phyloP scores from a whole-genome alignment of 2,888 invertebrate species.

The Sussaba pulchella region DNA sequence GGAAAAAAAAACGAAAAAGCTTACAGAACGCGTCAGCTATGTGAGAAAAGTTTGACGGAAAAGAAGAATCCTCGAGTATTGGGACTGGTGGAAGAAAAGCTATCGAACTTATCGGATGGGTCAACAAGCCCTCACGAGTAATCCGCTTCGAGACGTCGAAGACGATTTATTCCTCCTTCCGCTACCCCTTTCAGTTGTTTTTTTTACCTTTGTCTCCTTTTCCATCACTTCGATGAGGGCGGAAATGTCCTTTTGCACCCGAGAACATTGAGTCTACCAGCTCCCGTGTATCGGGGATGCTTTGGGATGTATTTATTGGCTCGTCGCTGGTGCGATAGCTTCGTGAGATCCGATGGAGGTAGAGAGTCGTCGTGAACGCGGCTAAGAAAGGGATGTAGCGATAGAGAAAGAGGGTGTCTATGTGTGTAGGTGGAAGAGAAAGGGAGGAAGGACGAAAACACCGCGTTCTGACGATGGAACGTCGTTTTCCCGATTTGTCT shows the following conservation, averaged over 20 bases:
- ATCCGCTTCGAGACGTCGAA: slow-evolving; percentile 67
- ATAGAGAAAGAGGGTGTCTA: neutral
- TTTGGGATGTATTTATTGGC: slow-evolving; percentile 64
- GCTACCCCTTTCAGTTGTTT: neutral
- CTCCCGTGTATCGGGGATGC: slow-evolving; percentile 41
- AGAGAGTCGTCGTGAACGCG: neutral
- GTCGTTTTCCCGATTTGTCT: slow-evolving; percentile 66
- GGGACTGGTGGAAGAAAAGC: slow-evolving; percentile 62
- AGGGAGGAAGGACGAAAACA: slow-evolving; percentile 19
- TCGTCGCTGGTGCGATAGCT: slow-evolving; percentile 49
- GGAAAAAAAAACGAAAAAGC: slow-evolving; percentile 15
- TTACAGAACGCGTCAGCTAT: neutral
- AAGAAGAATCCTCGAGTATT: slow-evolving; percentile 34
- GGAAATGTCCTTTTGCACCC: slow-evolving; percentile 55
- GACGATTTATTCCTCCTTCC: slow-evolving; percentile 67
- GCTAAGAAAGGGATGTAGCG: slow-evolving; percentile 15
- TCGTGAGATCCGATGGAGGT: slow-evolving; percentile 48
- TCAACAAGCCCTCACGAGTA: slow-evolving; percentile 64
- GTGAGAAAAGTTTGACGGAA: slow-evolving; percentile 16
- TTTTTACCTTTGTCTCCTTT: neutral
- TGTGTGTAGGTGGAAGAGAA: slow-evolving; percentile 5
- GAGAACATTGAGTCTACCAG: slow-evolving; percentile 36
- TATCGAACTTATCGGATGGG: slow-evolving; percentile 63
- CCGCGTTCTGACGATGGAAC: slow-evolving; percentile 52
- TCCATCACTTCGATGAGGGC: slow-evolving; percentile 19